Conservation (phyloP, 2,797 vertebrate species). For the Paratrypauchen microcephalus region DNA sequence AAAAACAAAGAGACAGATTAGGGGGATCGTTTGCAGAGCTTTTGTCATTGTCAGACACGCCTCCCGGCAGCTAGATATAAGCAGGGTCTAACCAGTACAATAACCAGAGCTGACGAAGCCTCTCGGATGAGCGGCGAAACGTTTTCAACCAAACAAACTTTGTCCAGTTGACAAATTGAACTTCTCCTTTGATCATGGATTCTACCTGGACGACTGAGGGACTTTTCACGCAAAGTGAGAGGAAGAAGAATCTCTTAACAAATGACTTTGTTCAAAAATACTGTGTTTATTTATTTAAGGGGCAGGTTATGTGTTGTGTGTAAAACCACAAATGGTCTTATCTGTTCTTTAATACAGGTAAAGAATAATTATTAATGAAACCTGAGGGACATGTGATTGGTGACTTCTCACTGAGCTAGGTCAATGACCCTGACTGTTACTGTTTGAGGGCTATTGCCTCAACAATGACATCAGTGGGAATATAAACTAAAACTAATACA, state of each 20-base stretch:
- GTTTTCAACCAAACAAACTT: too few relatives aligned
- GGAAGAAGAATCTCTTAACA: conserved; percentile 44
- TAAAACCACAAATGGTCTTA: conserved; percentile 28
- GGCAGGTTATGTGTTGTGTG: conserved; percentile 12
- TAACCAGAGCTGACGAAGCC: too few relatives aligned
- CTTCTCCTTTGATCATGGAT: too few relatives aligned
- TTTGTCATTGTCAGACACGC: too few relatives aligned
- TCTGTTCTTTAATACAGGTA: conserved; percentile 24
- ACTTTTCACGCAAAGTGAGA: conserved; percentile 33
- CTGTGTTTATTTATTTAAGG: conserved; percentile 46
- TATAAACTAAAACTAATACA: conserved; percentile 36
- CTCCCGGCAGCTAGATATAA: too few relatives aligned
- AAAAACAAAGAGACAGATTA: too few relatives aligned
- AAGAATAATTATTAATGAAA: conserved; percentile 62
- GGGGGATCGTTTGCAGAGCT: too few relatives aligned
- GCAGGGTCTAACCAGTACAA: too few relatives aligned
- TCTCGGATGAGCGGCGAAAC: too few relatives aligned
- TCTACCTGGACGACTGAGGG: too few relatives aligned
- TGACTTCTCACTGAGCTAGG: conserved; percentile 45
- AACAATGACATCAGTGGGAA: conserved; percentile 66
- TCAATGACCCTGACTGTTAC: conserved; percentile 65
- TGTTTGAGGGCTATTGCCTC: conserved; percentile 55
- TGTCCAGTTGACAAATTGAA: too few relatives aligned
- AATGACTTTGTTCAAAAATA: conserved; percentile 31
- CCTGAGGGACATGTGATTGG: conserved; percentile 57